Evolutionary conservation across 2,888 invertebrate species (phyloP).

Genomic region (Hydraecia micacea): DNA sequence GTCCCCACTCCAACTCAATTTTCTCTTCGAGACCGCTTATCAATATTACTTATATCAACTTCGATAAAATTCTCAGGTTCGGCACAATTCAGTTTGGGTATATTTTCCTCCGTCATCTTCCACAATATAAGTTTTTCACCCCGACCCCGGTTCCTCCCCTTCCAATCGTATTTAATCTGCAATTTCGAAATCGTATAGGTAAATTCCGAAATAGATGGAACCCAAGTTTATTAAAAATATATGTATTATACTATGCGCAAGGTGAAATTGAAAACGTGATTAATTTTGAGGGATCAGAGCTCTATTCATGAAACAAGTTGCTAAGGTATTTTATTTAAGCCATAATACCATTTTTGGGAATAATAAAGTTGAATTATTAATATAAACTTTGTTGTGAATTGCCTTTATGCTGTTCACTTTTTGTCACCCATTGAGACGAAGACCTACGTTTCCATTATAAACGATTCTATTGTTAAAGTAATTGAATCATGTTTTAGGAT

Average conservation of each 20-base stretch:
- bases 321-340: slow-evolving; percentile 27
- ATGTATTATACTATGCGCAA: slow-evolving; percentile 6
- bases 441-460: neutral
- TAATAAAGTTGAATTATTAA: slow-evolving; percentile 34
- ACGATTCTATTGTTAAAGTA: slow-evolving; percentile 13
- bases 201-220: slow-evolving; percentile 33
- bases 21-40: slow-evolving; percentile 75
- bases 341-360: slow-evolving; percentile 30
- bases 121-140: slow-evolving; percentile 50
- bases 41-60: slow-evolving; percentile 77
- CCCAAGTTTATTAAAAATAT: slow-evolving; percentile 34
- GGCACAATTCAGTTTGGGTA: slow-evolving; percentile 58
- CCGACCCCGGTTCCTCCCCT: slow-evolving; percentile 20
- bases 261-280: slow-evolving; percentile 54
- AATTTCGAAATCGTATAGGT: slow-evolving; percentile 47
- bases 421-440: slow-evolving; percentile 12
- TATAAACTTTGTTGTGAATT: slow-evolving; percentile 29
- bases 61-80: slow-evolving; percentile 65
- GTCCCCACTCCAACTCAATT: slow-evolving; percentile 78
- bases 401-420: slow-evolving; percentile 14
- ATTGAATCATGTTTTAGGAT: neutral
- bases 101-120: slow-evolving; percentile 52
- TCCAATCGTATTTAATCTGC: slow-evolving; percentile 49
- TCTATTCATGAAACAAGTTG: slow-evolving; percentile 41
- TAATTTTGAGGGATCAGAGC: slow-evolving; percentile 45